Evolutionary conservation across 2,113 vertebrate genomes (phyloP), one percentile per base, ranked within the genome.

Genomic region (Nematolebias whitei): DNA sequence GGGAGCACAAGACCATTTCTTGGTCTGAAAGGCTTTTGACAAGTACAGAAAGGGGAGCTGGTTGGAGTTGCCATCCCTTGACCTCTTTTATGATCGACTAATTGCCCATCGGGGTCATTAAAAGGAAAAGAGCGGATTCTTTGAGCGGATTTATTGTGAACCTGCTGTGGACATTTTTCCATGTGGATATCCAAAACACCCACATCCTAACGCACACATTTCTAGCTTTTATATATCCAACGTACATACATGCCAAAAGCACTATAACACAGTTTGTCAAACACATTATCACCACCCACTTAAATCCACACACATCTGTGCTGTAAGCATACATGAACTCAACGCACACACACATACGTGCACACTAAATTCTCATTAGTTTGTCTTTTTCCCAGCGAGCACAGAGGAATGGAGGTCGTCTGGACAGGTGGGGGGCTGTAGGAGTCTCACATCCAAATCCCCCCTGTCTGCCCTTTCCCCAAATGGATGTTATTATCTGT

Each of bases 401-500:
- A 41, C 68, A 76, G 67, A 70, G 72, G 67, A 71, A 90, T 92
- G 91, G 87, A 88, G 81, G 77, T 79, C 23, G 65, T 74, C 58
- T 75, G 73, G 76, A 84, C 85, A 68, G 88, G 82, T 80, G 78
- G 80, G 63, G 76, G 86, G 74, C 76, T 80, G 47, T 90, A 86
- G 83, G 73, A 87, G 79, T 83, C 51, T 72, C 72, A 53, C 41
- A 60, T 61, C 75, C 23, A 67, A 38, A 16, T 66, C 43, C 68
- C 58, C 22, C 22, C 53, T 40, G 52, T 56, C 47, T 52, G 51
- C 76, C 69, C 68, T 69, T 68, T 66, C 20, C 54, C 48, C 67
- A 82, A 80, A 90, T 78, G 86, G 90, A 91, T 92, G 77, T 81
- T 82, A 86, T 89, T 82, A 81, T 67, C 55, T 80, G 74, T 54